Evolutionary conservation across 2,797 vertebrate genomes (phyloP), one percentile per base, ranked within the genome.

Genomic region (Iguana delicatissima): DNA sequence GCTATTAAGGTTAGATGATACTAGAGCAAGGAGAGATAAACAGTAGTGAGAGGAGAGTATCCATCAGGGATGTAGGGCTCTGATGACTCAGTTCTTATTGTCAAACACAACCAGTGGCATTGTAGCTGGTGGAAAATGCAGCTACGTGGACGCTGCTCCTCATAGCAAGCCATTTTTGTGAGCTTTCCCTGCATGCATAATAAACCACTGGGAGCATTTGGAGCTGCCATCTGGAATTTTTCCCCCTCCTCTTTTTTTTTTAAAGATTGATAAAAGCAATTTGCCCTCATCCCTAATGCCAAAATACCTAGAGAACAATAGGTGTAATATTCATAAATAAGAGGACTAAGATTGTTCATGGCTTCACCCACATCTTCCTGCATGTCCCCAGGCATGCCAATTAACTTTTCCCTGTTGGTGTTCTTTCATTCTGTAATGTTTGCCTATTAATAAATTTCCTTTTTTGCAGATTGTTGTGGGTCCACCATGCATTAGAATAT

Each of bases 401-500:
- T 86, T 86, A 92, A 92, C 52, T 76, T 91, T 38, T 46, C 29
- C 0, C 0, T 76, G 76, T 80, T 85, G 29, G 42, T 6, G 82
- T 62, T 50, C 87, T 52, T 50, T 80, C 81, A 72, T 88, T 84
- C 91, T 38, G 29, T 0, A 1, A 73, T 3, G 1, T 0, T 0
- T 22, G 32, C 0, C 0, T 81, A 74, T 74, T 86, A 20, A 74
- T 81, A 86, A 73, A 82, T 0, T 0, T 35, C 1, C 12, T 62
- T 26, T 73, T 89, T 83, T 76, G 84, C 86, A 22, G 77, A 64
- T 32, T 89, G 74, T 57, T 1, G 0, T 42, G 85, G 91, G 35
- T 18, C 46, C 0, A 0, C 0, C 2, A 74, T 74, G 91, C 1
- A 0, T 83, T 76, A 67, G 3, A 20, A 59, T 46, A 38, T 2